Evolutionary conservation across 2,888 invertebrate genomes (phyloP), one percentile per base, ranked within the genome.

Genomic region (Gonocerus acuteangulatus): DNA sequence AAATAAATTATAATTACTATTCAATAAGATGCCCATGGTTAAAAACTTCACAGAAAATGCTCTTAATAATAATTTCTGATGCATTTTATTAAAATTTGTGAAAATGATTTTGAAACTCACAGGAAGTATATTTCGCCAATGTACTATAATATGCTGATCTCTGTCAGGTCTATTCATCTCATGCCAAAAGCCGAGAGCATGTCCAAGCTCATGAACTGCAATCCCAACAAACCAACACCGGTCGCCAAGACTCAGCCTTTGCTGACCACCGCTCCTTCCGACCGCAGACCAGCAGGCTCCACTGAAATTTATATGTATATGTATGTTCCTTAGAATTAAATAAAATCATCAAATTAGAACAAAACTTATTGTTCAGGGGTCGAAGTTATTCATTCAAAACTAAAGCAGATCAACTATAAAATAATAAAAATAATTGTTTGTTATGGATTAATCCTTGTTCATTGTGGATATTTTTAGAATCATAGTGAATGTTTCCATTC

Each of bases 241-340:
- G 4, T 68, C 67, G 1, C 72, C 71, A 62, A 80, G 70, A 1
- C 78, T 77, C 2, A 80, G 70, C 1, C 74, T 72, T 69, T 80
- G 80, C 48, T 72, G 72, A 0, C 78, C 79, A 3, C 74, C 74
- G 16, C 74, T 68, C 1, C 79, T 77, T 2, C 80, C 77, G n/a
- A 71, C 71, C 2, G 68, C 66, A 2, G 71, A 72, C 70, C 70
- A 72, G 61, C 71, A 71, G 2, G 70, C 69, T 13, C 69, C 70
- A 59, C 70, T 71, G 61, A 45, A 52, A 54, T 6, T 27, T 27
- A n/a, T n/a, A n/a, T n/a, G n/a, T n/a, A n/a, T n/a, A n/a, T n/a
- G n/a, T n/a, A n/a, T n/a, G n/a, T n/a, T n/a, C n/a, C n/a, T n/a
- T n/a, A n/a, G n/a, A n/a, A n/a, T n/a, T n/a, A n/a, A n/a, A n/a